Base-by-base conservation (phyloP, 2,797 vertebrate genomes). In the Choloepus didactylus region DNA sequence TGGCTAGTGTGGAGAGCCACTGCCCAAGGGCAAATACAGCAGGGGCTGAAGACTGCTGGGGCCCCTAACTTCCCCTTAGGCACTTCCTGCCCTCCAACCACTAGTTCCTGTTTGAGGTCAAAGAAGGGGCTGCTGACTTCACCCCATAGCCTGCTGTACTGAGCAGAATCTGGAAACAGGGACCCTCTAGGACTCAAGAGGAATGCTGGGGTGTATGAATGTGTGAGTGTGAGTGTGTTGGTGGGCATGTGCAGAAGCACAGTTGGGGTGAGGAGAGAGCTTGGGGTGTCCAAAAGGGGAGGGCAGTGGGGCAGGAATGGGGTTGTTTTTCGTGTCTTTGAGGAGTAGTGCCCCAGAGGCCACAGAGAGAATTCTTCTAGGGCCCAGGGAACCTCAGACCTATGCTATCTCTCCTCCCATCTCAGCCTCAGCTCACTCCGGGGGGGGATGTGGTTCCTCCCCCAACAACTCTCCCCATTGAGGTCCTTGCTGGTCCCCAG, bases 31-130 rank as follows among this genome's bases (percentile, higher is more conserved):
- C 77, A 82, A 54, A 62, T 35, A 10, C 44, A 38, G 46, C 31
- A 44, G 51, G 87, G 88, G 89, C 80, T 79, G 35, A 87, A 51
- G 64, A 46, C 14, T 3, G 4, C 62, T 88, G 25, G 44, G 95
- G 93, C 60, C 60, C 73, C 49, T 75, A 56, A 90, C 93, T 97
- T 97, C 96, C 95, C 64, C 86, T 94, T 38, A 77, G 79, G 46
- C 64, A 95, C 87, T 97, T 97, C 96, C 96, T 96, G 91, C 64
- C 75, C 66, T 70, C 38, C 59, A 95, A 94, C 96, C 84, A 72
- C 94, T 60, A 72, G 96, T 97, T 97, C 92, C 96, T 94, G 93
- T 96, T 95, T 97, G 85, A 96, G 64, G 83, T 64, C 85, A 75
- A 72, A 79, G 21, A 67, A 5, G 44, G 35, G 46, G 91, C 35